Evolutionary conservation across 2,797 vertebrate genomes (phyloP), one percentile per base, ranked within the genome.

Genomic region (Dromococcyx pavoninus): DNA sequence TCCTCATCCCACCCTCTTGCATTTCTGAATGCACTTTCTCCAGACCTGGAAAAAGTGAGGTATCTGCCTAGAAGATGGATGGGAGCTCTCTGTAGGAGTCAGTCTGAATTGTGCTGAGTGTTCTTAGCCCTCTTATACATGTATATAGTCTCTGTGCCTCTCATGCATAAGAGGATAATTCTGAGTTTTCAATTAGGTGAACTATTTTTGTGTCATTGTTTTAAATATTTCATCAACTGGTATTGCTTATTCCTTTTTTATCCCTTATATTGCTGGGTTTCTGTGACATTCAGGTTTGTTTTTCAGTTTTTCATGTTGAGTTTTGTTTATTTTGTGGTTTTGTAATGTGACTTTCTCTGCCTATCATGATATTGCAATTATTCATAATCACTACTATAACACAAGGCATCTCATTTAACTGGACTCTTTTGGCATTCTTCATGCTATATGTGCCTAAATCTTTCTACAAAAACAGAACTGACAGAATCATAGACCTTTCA

Each of bases 141-240:
- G 10, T 54, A 0, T 46, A 56, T 72, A 9, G 22, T 41, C 21
- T 86, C 69, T 21, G 9, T 57, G 39, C 6, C 25, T 92, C 39
- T 54, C 32, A 44, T 17, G 25, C 28, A 25, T 35, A 72, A 53
- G 21, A 69, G 35, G 21, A 37, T 62, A 48, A 83, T 70, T 72
- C 58, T 70, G 70, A 15, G 32, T 13, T 91, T 84, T 91, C 53
- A 93, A 94, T 54, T 78, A 89, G 46, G 37, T 60, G 46, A 91
- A 56, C 54, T 66, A 65, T 56, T 92, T 88, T 89, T 89, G 41
- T 5, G 92, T 93, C 83, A 37, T 66, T 7, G 27, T 48, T 86
- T 94, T 56, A 88, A 89, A 89, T 88, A 62, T 76, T 93, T 88
- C 71, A 89, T 86, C 48, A 27, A n/a, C 13, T 30, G 16, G 10